Evolutionary conservation across 2,797 vertebrate genomes (phyloP), one percentile per base, ranked within the genome.

Genomic region (Ispidina lecontei): DNA sequence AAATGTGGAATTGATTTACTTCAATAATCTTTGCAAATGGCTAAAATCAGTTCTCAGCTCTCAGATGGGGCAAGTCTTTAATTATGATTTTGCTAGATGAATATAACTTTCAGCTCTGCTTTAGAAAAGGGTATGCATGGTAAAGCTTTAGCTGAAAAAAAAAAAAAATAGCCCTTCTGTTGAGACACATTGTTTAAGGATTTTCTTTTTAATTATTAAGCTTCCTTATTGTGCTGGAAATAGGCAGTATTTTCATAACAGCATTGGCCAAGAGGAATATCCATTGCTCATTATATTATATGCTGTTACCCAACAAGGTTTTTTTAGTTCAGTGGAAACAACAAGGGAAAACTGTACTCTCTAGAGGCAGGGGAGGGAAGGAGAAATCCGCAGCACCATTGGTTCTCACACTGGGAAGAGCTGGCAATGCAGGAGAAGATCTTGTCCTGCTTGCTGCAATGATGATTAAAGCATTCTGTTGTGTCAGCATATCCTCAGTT

Each of bases 401-500:
- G 97, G 97, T 96, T 97, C 96, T 96, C 96, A 94, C 94, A 90
- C 96, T 96, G 96, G 97, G 97, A 97, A 96, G 97, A 96, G 95
- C 96, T 97, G 97, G 96, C 97, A 97, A 89, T 56, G 91, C 94
- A 74, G 94, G 84, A 93, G 97, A 96, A 96, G 97, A 97, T 94
- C 93, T 90, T 65, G 92, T 97, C 97, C 97, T 87, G 87, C 89
- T 96, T 95, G 94, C 96, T 97, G 96, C 97, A 97, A 97, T 76
- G 97, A 96, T 98, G 97, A 98, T 98, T 98, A 98, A 98, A 98
- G 97, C 96, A 96, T 98, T 98, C 97, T 98, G 98, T 98, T 91
- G 97, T 98, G 97, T 99, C 98, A 99, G 98, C 98, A 98, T 97
- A 98, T 98, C 98, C 98, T 98, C 94, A 92, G 97, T 98, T 98